Conservation (phyloP, 2,113 vertebrate species). For the Mionectes macconnelli region DNA sequence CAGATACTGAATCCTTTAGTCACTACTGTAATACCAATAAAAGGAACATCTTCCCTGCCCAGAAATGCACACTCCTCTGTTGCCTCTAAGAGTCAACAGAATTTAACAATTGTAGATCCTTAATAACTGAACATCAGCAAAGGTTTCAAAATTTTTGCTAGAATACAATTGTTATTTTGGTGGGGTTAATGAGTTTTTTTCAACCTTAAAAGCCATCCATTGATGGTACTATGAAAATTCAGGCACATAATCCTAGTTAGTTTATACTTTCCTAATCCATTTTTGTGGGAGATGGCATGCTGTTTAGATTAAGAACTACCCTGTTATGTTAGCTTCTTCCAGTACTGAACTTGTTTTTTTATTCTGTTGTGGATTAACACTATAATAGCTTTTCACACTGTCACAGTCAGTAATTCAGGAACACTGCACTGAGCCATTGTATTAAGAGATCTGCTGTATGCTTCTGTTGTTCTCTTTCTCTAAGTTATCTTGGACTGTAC, state of each 20-base stretch:
- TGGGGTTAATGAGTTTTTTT: not conserved
- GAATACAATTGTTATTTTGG: not conserved
- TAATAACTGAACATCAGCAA: not conserved
- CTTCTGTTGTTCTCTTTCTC: not conserved
- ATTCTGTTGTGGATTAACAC: not conserved
- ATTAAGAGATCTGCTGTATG: not conserved
- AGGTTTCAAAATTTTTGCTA: not conserved
- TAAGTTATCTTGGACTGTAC: not conserved
- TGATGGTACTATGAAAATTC: not conserved
- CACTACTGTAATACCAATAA: not conserved
- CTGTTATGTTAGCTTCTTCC: not conserved
- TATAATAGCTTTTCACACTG: not conserved
- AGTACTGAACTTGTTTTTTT: not conserved
- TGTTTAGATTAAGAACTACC: not conserved
- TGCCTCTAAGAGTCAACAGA: not conserved
- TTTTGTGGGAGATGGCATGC: not conserved
- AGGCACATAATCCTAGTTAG: not conserved
- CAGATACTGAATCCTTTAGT: not conserved
- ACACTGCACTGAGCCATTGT: not conserved
- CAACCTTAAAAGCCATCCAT: not conserved
- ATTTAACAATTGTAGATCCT: not conserved
- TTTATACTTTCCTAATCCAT: not conserved
- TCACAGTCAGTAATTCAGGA: not conserved
- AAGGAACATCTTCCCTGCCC: not conserved
- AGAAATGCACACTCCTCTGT: not conserved